A percentile compares a stretch with the other conserved stretches of the same genome.
phyloP scores from a whole-genome alignment of 2,888 invertebrate genomes.

The Lapara coniferarum region DNA sequence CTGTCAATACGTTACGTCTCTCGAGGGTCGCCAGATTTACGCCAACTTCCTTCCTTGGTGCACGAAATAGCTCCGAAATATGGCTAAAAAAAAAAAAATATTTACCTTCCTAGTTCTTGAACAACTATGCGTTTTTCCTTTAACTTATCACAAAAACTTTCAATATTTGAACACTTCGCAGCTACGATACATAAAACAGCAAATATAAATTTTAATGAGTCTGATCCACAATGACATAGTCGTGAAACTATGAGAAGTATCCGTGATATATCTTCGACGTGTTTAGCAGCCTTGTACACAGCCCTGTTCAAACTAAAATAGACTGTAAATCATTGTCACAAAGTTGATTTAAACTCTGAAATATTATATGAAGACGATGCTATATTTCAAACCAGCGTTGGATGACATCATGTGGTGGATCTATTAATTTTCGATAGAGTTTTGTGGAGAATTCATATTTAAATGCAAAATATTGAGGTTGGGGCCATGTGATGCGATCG shows the following conservation, averaged over 20 bases:
- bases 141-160: too few species aligned
- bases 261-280: constrained; percentile 11
- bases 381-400: constrained; percentile 14
- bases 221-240: constrained; percentile 7
- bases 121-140: too few species aligned
- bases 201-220: constrained; percentile 21
- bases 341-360: neutral
- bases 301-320: neutral
- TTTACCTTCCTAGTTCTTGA: too few species aligned
- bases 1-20: too few species aligned
- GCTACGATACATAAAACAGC: neutral
- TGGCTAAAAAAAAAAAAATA: too few species aligned
- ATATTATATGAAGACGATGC: neutral
- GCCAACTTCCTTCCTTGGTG: too few species aligned
- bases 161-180: neutral
- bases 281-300: constrained; percentile 9
- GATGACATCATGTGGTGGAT: constrained; percentile 18
- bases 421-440: constrained; percentile 21
- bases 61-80: too few species aligned
- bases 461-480: constrained; percentile 7
- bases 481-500: neutral
- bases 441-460: constrained; percentile 17
- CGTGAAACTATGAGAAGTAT: constrained; percentile 18
- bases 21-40: too few species aligned
- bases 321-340: neutral